These are phyloP conservation scores for Theropithecus gelada DNA, from an alignment of 2,113 vertebrate species.

Conservation along the genomic window DNA sequence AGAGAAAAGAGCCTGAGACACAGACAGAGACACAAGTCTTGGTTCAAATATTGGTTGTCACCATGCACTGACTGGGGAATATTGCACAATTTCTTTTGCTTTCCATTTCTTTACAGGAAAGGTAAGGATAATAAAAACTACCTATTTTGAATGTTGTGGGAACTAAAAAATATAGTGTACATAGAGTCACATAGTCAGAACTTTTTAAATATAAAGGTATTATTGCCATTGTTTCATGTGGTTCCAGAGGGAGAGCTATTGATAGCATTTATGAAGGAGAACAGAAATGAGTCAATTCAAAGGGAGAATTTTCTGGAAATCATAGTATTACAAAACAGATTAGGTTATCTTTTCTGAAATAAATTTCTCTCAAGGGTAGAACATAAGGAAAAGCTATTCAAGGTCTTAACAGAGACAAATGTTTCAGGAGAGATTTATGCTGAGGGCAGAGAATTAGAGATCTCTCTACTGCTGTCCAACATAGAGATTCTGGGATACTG, in stretches of 20 bases:
- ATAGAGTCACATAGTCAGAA: neutral
- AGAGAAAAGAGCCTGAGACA: neutral
- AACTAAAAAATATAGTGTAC: neutral
- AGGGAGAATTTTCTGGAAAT: neutral
- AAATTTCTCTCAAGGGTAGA: neutral
- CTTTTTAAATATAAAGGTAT: neutral
- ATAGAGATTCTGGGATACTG: neutral
- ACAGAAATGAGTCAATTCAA: neutral
- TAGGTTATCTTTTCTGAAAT: slow-evolving; percentile 7
- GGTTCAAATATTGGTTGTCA: neutral
- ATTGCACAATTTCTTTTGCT: neutral
- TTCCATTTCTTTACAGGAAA: neutral
- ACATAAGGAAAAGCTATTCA: neutral
- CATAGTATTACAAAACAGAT: neutral
- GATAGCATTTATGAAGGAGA: neutral
- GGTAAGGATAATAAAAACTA: neutral
- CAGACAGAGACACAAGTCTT: neutral
- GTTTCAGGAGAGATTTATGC: neutral
- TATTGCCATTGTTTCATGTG: neutral
- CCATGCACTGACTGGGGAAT: neutral
- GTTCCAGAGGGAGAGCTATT: neutral
- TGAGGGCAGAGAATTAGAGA: neutral
- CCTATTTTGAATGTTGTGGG: neutral
- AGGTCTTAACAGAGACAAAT: neutral
- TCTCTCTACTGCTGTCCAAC: neutral